These are phyloP conservation scores for Podilymbus podiceps DNA, from an alignment of 2,113 vertebrate genomes.

Conservation along the genomic window DNA sequence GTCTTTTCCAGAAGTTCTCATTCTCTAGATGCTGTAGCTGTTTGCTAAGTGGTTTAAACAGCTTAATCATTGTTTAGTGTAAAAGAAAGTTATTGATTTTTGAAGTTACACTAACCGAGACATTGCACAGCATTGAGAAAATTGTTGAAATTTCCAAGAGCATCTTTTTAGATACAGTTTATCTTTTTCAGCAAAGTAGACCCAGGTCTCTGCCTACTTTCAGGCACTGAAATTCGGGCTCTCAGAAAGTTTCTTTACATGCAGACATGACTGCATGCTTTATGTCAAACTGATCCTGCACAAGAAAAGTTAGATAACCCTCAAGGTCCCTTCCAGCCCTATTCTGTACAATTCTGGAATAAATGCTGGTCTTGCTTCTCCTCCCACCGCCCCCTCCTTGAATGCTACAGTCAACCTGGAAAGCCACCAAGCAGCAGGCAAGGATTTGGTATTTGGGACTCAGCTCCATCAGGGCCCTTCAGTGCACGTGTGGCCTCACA, in stretches of 20 bases:
- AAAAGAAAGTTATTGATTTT: constrained; percentile 52
- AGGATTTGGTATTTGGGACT: not conserved
- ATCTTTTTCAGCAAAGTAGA: not conserved
- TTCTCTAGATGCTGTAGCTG: not conserved
- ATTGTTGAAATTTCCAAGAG: constrained; percentile 1
- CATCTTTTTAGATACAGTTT: not conserved
- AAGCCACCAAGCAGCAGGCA: not conserved
- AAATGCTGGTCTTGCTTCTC: not conserved
- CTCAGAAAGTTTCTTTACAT: not conserved
- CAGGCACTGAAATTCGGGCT: not conserved
- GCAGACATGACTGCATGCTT: not conserved
- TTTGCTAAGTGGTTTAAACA: constrained; percentile 35
- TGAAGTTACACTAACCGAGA: constrained; percentile 2
- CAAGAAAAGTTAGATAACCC: not conserved
- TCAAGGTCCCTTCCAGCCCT: not conserved
- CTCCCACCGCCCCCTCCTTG: not conserved
- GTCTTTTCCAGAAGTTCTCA: constrained; percentile 9
- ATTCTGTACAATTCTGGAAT: not conserved
- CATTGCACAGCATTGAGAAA: not conserved
- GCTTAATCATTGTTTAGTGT: constrained; percentile 39
- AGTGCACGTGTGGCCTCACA: not conserved
- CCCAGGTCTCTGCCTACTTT: not conserved
- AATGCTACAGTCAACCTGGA: not conserved
- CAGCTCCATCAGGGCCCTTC: not conserved
- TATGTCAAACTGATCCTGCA: not conserved